These are phyloP conservation scores for Urocynchramus pylzowi DNA, from an alignment of 2,113 vertebrate genomes.

Conservation along the genomic window DNA sequence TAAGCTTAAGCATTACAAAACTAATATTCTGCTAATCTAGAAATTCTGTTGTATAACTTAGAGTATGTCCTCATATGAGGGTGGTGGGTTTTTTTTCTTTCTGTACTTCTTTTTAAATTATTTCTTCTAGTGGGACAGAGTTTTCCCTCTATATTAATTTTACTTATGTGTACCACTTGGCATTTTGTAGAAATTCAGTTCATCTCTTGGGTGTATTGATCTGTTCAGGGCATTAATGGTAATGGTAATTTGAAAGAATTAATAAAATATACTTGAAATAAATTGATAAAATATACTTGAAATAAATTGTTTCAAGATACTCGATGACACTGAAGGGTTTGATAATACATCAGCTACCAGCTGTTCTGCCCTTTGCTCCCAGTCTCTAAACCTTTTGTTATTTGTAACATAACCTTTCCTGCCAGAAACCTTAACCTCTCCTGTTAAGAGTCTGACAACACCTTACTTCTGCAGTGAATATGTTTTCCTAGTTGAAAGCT, in stretches of 20 bases:
- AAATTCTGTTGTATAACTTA: not conserved
- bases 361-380: not conserved
- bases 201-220: not conserved
- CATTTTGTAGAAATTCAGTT: not conserved
- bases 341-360: not conserved
- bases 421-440: not conserved
- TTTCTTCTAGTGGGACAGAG: not conserved
- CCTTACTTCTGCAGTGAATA: not conserved
- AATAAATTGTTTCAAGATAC: not conserved
- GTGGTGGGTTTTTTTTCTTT: not conserved
- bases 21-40: not conserved
- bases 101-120: not conserved
- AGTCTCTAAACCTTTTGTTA: not conserved
- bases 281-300: not conserved
- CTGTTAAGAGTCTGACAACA: not conserved
- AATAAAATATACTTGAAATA: not conserved
- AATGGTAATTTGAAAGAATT: not conserved
- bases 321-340: not conserved
- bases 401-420: not conserved
- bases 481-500: not conserved
- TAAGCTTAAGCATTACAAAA: not conserved
- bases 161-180: not conserved
- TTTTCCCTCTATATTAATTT: not conserved
- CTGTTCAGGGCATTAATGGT: not conserved
- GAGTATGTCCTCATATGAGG: not conserved